Conservation (phyloP, 2,888 invertebrate species). For the Steinernema carpocapsae region DNA sequence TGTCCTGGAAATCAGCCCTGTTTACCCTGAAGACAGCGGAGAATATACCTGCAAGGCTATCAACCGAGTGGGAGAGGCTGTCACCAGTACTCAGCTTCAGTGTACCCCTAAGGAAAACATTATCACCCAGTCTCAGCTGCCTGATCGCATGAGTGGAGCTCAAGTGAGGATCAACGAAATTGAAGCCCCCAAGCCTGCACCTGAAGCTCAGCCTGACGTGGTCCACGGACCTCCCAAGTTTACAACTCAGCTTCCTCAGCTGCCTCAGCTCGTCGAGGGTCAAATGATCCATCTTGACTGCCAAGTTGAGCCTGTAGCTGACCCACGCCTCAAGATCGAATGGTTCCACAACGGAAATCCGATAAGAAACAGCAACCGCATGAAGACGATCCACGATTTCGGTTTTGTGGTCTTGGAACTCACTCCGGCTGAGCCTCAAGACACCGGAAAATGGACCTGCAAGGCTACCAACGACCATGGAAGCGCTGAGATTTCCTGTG, state of each 20-base stretch:
- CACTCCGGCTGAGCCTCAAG: slow-evolving; percentile 84
- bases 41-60: slow-evolving; percentile 42
- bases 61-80: slow-evolving; percentile 75
- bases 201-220: slow-evolving; percentile 75
- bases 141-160: slow-evolving; percentile 89
- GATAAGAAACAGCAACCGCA: slow-evolving; percentile 74
- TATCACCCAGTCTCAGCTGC: slow-evolving; percentile 83
- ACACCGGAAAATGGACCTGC: slow-evolving; percentile 84
- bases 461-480: slow-evolving; percentile 90
- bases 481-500: slow-evolving; percentile 87
- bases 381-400: slow-evolving; percentile 91
- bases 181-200: slow-evolving; percentile 58
- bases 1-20: slow-evolving; percentile 90
- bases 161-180: slow-evolving; percentile 65
- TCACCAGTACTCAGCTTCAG: slow-evolving; percentile 84
- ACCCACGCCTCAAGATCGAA: slow-evolving; percentile 75
- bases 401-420: slow-evolving; percentile 91
- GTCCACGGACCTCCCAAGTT: slow-evolving; percentile 81
- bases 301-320: slow-evolving; percentile 87
- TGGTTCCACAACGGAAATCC: slow-evolving; percentile 82
- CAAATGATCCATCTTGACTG: slow-evolving; percentile 96
- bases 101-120: slow-evolving; percentile 84
- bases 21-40: slow-evolving; percentile 82
- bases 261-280: slow-evolving; percentile 87
- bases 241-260: slow-evolving; percentile 79